Evolutionary conservation across 2,888 invertebrate species (phyloP), one percentile per base, ranked within the genome.

Genomic region (Trichopoda pennipes): DNA sequence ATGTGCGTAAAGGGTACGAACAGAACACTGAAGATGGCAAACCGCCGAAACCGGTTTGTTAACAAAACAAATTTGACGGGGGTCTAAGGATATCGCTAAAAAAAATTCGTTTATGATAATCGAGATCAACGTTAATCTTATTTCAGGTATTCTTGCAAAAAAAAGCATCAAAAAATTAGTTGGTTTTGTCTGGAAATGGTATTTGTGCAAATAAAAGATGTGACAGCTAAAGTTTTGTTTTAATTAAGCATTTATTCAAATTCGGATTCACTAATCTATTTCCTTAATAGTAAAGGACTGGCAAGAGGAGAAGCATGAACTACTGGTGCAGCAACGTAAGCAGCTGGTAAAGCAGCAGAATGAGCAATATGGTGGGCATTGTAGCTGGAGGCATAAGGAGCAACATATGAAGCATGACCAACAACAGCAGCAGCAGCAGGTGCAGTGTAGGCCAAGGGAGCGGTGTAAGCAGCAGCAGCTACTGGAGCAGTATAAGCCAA

Each of bases 321-420:
- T 38, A 84, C 80, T 9, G 83, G 10, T 0, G 86, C 83, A 58
- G 85, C 83, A 35, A 85, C 83, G 74, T 86, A 87, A 68, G 88
- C 86, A 32, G 89, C 88, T 1, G 88, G 88, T 81, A 86, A 88
- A 75, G 88, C 88, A 21, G 88, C 89, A 60, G 88, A 88, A 49
- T 88, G 89, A 16, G 88, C 89, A 17, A 89, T 66, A 9, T 81
- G 84, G 72, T 88, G 87, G 17, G 89, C 87, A 32, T 84, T 85
- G 69, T 88, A 88, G 84, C 87, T 89, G 85, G 87, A 86, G 74
- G 88, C 88, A 72, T 88, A 88, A 8, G 88, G 88, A 21, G 88
- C 88, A 38, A 89, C 87, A 55, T 88, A 88, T 35, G 89, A 86
- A 7, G 88, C 87, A 76, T 86, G 87, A 23, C 87, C 88, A 9